These are phyloP conservation scores for Drosophila austrosaltans DNA, from an alignment of 2,888 invertebrate genomes.

Conservation along the genomic window DNA sequence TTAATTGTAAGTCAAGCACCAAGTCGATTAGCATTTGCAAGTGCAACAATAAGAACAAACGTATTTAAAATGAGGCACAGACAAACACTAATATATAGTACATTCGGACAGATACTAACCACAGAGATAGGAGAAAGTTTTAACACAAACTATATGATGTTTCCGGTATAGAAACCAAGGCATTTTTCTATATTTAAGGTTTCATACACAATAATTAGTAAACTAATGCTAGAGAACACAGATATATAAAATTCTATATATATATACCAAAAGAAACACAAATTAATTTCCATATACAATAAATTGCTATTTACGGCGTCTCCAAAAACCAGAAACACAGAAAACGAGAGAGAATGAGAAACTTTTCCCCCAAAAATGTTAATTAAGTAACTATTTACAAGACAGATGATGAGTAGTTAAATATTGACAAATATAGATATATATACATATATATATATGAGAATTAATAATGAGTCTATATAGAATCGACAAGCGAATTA, in stretches of 20 bases:
- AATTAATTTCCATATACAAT: conserved; percentile 36
- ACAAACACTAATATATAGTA: conserved; percentile 36
- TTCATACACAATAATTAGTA: conserved; percentile 77
- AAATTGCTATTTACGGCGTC: conserved; percentile 31
- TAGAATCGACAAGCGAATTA: conserved; percentile 46
- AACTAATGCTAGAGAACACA: conserved; percentile 72
- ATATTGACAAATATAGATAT: conserved; percentile 62
- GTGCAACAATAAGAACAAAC: conserved; percentile 55
- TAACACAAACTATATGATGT: conserved; percentile 67
- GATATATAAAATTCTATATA: conserved; percentile 51
- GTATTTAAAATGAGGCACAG: conserved; percentile 23
- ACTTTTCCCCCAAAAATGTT: conserved; percentile 56
- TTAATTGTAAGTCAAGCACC: conserved; percentile 69
- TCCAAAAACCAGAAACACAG: conserved; percentile 34
- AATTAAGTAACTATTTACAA: conserved; percentile 78
- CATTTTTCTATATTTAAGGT: conserved; percentile 77
- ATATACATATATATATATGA: conserved; percentile 39
- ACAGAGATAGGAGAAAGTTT: conserved; percentile 1
- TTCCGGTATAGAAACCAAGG: conserved; percentile 74
- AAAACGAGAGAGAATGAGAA: conserved; percentile 34
- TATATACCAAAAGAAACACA: conserved; percentile 42
- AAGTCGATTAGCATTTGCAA: conserved; percentile 76
- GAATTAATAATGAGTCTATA: conserved; percentile 53
- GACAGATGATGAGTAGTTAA: conserved; percentile 65
- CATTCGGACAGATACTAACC: conserved; percentile 55